Evolutionary conservation across 1,140 invertebrate genomes (phyloP), one percentile per base, ranked within the genome.

Genomic region (Euwallacea fornicatus): DNA sequence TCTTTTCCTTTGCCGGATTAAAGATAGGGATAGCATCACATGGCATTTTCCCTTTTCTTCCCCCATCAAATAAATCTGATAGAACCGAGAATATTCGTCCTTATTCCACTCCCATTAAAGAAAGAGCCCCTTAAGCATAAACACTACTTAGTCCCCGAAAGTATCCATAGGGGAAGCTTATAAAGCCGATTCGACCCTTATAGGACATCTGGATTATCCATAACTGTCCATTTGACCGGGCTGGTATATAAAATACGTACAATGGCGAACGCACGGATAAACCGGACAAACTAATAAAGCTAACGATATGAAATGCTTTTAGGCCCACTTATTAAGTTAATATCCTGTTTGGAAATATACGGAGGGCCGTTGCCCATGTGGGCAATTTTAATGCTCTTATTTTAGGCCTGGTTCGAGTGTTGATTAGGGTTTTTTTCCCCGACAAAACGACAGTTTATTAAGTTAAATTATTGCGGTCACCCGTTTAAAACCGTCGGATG

Each of bases 271-370:
- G 8, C 54, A 50, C 21, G 46, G 46, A 50, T 56, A 56, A 56
- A 56, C 54, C 54, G 16, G 54, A 56, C 54, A 56, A 56, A 56
- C 54, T 56, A 56, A 56, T 56, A 15, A 56, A 56, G 54, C 16
- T 56, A 56, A 56, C 54, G n/a, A 56, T 56, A 56, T 56, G 16
- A 21, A 21, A 21, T 8, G 54, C 46, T 50, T 50, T 50, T 50
- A 50, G 46, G 46, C 13, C 13, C 46, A 15, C 54, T 56, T 56
- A 56, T 56, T 56, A 56, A 56, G 16, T 13, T 56, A 56, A 56
- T 56, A 56, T 56, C 46, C 46, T 13, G 46, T 50, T 50, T 50
- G 9, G 46, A 50, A 50, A 50, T 11, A 13, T 50, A 50, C 9
- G 46, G 13, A 50, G 46, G 46, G 13, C 9, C 13, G 46, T 50